Conservation (phyloP, 1,140 invertebrate genomes). For the Acromyrmex charruanus region DNA sequence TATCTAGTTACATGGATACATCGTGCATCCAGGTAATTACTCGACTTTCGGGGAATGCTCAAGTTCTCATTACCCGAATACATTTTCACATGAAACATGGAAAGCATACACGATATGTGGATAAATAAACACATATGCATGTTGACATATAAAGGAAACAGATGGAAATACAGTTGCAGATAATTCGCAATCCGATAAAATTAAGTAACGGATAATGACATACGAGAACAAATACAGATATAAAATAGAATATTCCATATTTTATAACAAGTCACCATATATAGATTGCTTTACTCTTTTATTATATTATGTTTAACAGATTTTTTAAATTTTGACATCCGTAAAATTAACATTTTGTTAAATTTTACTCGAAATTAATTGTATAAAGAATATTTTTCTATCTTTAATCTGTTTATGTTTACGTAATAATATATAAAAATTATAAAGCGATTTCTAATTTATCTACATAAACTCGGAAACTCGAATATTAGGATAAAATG, state of each 20-base stretch:
- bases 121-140: conserved; percentile 5
- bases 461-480: not conserved
- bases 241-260: not conserved
- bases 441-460: not conserved
- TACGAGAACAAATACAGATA: not conserved
- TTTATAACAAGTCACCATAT: not conserved
- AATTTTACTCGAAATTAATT: not conserved
- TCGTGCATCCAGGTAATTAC: conserved; percentile 9
- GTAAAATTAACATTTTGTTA: not conserved
- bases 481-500: not conserved
- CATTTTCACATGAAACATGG: conserved; percentile 7
- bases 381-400: not conserved
- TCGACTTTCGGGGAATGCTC: conserved; percentile 28
- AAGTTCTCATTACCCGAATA: conserved; percentile 33
- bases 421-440: not conserved
- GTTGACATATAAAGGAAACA: conserved; percentile 1
- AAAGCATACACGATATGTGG: not conserved
- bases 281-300: not conserved
- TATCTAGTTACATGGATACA: conserved; percentile 16
- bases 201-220: conserved; percentile 22
- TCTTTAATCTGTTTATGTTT: not conserved
- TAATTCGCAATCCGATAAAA: conserved; percentile 7
- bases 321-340: not conserved
- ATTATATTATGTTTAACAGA: not conserved
- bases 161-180: not conserved